Evolutionary conservation across 2,888 invertebrate genomes (phyloP).

Genomic region (Drosophila mulleri): DNA sequence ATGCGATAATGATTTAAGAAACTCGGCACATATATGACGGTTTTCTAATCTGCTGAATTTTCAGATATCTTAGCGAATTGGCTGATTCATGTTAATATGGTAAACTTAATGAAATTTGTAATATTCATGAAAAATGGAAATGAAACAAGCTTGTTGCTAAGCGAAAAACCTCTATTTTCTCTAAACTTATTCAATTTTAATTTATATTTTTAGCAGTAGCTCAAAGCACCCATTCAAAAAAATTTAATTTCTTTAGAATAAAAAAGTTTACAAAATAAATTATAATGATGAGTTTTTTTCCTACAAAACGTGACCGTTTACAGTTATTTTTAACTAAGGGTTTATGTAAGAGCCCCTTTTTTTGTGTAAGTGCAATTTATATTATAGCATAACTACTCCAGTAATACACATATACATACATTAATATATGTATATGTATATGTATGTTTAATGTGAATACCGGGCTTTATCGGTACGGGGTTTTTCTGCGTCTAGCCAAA

Average conservation of each 20-base stretch:
- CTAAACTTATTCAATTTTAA: neutral
- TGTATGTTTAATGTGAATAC: neutral
- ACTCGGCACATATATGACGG: too few species aligned
- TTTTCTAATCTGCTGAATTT: too few species aligned
- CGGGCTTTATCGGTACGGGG: slow-evolving; percentile 14
- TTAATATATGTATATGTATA: neutral
- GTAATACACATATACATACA: neutral
- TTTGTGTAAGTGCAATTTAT: neutral
- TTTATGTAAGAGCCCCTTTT: slow-evolving; percentile 38
- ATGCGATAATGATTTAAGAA: too few species aligned
- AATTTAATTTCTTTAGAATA: neutral
- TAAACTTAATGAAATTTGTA: too few species aligned
- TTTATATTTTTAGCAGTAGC: neutral
- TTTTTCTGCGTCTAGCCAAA: slow-evolving; percentile 28
- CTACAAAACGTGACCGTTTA: slow-evolving; percentile 20
- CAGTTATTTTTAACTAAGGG: slow-evolving; percentile 1
- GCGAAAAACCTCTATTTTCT: too few species aligned
- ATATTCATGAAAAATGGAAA: too few species aligned
- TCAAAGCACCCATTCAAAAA: slow-evolving; percentile 2
- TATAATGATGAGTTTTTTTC: neutral
- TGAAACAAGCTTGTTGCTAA: too few species aligned
- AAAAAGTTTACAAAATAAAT: too few species aligned
- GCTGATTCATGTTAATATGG: too few species aligned
- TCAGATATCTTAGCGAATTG: too few species aligned
- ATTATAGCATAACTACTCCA: neutral